Evolutionary conservation across 2,113 vertebrate genomes (phyloP).

Genomic region (Saimiri boliviensis): DNA sequence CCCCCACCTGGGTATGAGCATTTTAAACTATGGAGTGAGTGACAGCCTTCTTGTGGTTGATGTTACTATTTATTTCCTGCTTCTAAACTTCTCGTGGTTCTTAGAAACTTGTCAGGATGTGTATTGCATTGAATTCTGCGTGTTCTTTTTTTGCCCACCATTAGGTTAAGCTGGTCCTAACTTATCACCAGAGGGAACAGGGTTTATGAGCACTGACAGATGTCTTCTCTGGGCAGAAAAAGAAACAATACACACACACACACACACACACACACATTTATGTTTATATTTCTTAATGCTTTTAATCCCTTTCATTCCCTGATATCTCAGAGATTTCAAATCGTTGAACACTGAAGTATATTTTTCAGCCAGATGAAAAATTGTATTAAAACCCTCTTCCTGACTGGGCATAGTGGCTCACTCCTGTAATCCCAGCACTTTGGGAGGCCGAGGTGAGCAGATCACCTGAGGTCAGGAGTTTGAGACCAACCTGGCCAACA

Average conservation of each 20-base stretch:
- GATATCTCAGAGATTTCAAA: background rate
- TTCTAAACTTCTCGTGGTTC: constrained; percentile 36
- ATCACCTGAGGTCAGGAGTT: background rate
- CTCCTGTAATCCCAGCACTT: background rate
- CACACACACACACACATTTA: background rate
- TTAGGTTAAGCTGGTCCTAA: constrained; percentile 24
- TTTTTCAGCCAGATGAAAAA: constrained; percentile 42
- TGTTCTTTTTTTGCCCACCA: background rate
- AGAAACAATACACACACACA: background rate
- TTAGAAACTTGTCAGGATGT: background rate
- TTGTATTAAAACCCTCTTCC: background rate
- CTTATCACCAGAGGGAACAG: constrained; percentile 48
- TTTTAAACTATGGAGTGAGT: background rate
- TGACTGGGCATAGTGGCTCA: background rate
- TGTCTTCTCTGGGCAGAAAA: constrained; percentile 19
- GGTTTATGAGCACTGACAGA: constrained; percentile 48
- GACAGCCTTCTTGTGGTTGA: background rate
- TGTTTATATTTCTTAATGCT: constrained; percentile 30
- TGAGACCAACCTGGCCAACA: background rate
- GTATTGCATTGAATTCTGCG: background rate
- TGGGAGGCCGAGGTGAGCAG: background rate
- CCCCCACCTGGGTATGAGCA: background rate
- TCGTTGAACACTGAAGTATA: background rate
- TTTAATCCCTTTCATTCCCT: constrained; percentile 62
- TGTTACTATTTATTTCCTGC: constrained; percentile 6